phyloP scores from a whole-genome alignment of 1,140 invertebrate genomes.

The Cheumatopsyche charites region DNA sequence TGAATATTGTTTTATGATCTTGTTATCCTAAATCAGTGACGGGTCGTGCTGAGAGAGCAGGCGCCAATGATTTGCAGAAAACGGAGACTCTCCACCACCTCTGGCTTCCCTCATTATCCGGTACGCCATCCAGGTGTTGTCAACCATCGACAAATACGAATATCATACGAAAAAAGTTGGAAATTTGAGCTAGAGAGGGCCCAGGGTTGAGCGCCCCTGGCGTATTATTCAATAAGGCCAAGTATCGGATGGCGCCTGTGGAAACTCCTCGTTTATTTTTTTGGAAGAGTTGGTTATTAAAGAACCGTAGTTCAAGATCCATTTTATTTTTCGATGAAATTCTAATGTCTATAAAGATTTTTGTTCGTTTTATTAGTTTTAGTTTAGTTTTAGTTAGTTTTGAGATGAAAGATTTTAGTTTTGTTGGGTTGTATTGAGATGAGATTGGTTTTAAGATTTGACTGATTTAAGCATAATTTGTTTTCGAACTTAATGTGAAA shows the following conservation, averaged over 20 bases:
- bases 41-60: constrained; percentile 39
- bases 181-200: no score
- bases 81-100: constrained; percentile 21
- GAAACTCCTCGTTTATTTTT: constrained; percentile 34
- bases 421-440: no score
- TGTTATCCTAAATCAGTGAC: constrained; percentile 40
- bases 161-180: neutral
- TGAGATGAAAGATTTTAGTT: no score
- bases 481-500: no score
- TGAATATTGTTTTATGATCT: constrained; percentile 41
- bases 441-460: no score
- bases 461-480: no score
- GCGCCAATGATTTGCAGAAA: constrained; percentile 39
- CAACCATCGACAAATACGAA: neutral
- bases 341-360: no score
- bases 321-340: constrained; percentile 7
- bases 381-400: no score
- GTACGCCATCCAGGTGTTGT: constrained; percentile 10
- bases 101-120: constrained; percentile 22
- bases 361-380: no score
- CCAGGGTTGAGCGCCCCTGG: no score
- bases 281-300: constrained; percentile 11
- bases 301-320: neutral
- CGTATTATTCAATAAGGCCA: constrained; percentile 33
- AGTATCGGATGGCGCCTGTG: constrained; percentile 35